Evolutionary conservation across 2,113 vertebrate species (phyloP), one percentile per base, ranked within the genome.

Genomic region (Peucedramus taeniatus): DNA sequence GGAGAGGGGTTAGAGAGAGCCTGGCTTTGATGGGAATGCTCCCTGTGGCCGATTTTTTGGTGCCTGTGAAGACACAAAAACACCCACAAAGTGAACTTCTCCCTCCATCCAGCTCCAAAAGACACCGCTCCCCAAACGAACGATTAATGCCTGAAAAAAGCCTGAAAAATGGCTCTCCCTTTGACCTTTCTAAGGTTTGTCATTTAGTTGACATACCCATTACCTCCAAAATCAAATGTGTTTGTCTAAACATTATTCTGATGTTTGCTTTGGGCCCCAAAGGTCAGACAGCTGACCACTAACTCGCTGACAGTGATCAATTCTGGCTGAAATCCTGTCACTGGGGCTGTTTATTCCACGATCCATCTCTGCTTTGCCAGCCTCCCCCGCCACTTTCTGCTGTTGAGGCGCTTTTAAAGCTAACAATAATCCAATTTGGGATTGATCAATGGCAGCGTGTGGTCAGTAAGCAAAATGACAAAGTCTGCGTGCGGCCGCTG

Each of bases 231-330:
- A 98, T 98, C 98, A 98, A 98, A 98, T 98, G 98, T 98, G 98
- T 98, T 98, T 98, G 98, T 98, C 98, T 98, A 98, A 98, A 98
- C 98, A 98, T 98, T 98, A 98, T 98, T 98, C 98, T 96, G 97
- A 98, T 98, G 98, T 97, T 98, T 97, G 92, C 97, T 97, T 97
- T 97, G 98, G 98, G 97, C 98, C 96, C 96, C 72, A 93, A 96
- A 98, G 98, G 98, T 98, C 98, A 98, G 98, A 98, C 97, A 90
- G 98, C 97, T 97, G 98, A 98, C 98, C 98, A 98, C 97, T 94
- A 97, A 98, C 96, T 93, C 92, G 97, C 97, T 98, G 98, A 98
- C 98, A 98, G 98, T 98, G 98, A 98, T 98, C 98, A 98, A 98
- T 98, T 98, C 97, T 86, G 97, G 96, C 94, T 97, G 87, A 66